A percentile compares a stretch with the other conserved stretches of the same genome.
These are phyloP conservation scores for Torymus tubicola DNA, from an alignment of 2,888 invertebrate genomes.

Conservation along the genomic window DNA sequence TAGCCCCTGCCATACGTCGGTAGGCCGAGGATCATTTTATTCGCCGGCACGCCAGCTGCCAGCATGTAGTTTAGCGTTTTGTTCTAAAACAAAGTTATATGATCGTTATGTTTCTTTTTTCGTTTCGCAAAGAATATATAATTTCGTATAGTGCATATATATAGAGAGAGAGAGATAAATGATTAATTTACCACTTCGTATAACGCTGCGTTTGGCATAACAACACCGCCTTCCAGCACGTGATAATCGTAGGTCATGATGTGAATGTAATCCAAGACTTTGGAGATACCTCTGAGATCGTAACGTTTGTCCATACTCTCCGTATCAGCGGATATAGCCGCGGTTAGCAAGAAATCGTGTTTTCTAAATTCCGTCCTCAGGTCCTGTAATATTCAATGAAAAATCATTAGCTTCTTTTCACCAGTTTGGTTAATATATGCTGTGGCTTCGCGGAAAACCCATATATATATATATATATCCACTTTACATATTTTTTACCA, in stretches of 20 bases:
- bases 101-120: constrained; percentile 1
- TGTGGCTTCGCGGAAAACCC: background rate
- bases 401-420: constrained; percentile 27
- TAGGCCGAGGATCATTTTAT: constrained; percentile 88
- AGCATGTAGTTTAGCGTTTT: constrained; percentile 41
- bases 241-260: constrained; percentile 95
- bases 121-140: background rate
- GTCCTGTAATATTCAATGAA: constrained; percentile 78
- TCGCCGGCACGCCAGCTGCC: constrained; percentile 79
- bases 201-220: constrained; percentile 89
- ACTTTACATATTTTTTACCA: too few relatives aligned
- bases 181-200: constrained; percentile 80
- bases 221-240: constrained; percentile 87
- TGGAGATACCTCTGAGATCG: constrained; percentile 82
- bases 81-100: constrained; percentile 29
- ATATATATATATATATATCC: too few relatives aligned
- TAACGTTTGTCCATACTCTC: constrained; percentile 87
- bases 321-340: constrained; percentile 89
- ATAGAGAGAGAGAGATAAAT: background rate
- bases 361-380: constrained; percentile 84
- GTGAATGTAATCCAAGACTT: constrained; percentile 82
- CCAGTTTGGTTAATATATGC: background rate
- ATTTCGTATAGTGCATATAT: too few relatives aligned
- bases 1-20: constrained; percentile 92
- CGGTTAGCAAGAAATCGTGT: constrained; percentile 84